A percentile compares a stretch with the other conserved stretches of the same genome.
These are phyloP conservation scores for Seriola dumerili DNA, from an alignment of 2,113 vertebrate species.

Conservation along the genomic window DNA sequence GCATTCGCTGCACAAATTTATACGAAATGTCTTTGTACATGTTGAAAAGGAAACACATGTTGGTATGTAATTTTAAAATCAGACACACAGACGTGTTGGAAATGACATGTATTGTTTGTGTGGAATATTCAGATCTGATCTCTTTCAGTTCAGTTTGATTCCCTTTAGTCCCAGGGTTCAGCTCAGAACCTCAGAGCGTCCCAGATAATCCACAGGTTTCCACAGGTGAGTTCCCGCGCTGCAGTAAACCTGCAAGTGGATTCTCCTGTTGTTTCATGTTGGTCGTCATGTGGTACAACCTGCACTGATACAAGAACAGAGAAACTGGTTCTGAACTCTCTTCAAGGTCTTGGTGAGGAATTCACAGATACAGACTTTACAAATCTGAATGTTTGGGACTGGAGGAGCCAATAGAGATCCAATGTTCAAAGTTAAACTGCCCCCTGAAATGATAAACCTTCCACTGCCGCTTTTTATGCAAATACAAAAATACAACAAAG, in stretches of 20 bases:
- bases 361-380: not conserved
- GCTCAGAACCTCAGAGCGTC: constrained; percentile 10
- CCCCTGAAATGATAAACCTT: not conserved
- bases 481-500: constrained; percentile 52
- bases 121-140: constrained; percentile 46
- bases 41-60: not conserved
- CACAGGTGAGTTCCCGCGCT: not conserved
- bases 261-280: constrained; percentile 18
- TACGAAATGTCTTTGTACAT: not conserved
- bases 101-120: constrained; percentile 10
- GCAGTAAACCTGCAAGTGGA: not conserved
- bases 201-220: constrained; percentile 19
- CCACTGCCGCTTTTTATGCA: not conserved
- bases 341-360: constrained; percentile 26
- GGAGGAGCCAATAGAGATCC: not conserved
- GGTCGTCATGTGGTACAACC: constrained; percentile 17
- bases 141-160: constrained; percentile 26
- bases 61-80: not conserved
- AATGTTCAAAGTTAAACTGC: constrained; percentile 2
- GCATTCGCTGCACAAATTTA: not conserved
- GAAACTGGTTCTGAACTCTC: constrained; percentile 68
- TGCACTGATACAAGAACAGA: constrained; percentile 13
- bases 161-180: constrained; percentile 24
- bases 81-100: constrained; percentile 51
- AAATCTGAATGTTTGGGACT: constrained; percentile 1